Base-by-base conservation (phyloP, 2,888 invertebrate genomes). In the Oscheius sp. region DNA sequence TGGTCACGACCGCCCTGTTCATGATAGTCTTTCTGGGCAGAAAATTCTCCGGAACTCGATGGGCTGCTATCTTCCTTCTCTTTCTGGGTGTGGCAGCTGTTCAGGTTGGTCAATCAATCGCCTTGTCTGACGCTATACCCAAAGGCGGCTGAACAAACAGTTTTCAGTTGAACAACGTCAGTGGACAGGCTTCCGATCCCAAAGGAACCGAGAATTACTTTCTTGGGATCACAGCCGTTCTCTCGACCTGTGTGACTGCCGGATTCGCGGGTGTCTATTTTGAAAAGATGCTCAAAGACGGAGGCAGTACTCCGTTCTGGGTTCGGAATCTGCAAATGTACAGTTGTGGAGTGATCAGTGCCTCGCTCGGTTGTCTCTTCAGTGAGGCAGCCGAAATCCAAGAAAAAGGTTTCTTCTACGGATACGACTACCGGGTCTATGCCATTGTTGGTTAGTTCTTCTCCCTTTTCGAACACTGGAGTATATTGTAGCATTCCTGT, bases 251-350 rank as follows among this genome's bases (percentile, higher is more conserved):
- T 71, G 72, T 88, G n/a, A 89, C 88, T n/a, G 89, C 89, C 37
- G 89, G 89, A 62, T 89, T 89, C 75, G 89, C 89, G 3, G 89
- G 89, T 84, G 89, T 89, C 42, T 89, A 89, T 73, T 89, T 89
- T 70, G 89, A 89, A 79, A 89, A 85, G 75, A 89, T 89, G 89
- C 84, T 89, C 13, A 89, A 89, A 75, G 88, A 89, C 73, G 86
- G 85, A 1, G 82, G 86, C 32, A 70, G 74, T 35, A 87, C 88
- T 4, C 84, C 89, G 2, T 88, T 89, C 71, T 89, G 89, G 89
- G 82, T 89, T 63, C 80, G 89, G 32, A 89, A 89, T 73, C 77
- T 89, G 81, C 89, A 89, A 77, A 88, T 89, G 87, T 89, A 89
- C 80, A 82, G 83, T 29, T 89, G 87, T 72, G 89, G 89, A 58